phyloP scores from a whole-genome alignment of 2,888 invertebrate species.

The Hetaerina titia region DNA sequence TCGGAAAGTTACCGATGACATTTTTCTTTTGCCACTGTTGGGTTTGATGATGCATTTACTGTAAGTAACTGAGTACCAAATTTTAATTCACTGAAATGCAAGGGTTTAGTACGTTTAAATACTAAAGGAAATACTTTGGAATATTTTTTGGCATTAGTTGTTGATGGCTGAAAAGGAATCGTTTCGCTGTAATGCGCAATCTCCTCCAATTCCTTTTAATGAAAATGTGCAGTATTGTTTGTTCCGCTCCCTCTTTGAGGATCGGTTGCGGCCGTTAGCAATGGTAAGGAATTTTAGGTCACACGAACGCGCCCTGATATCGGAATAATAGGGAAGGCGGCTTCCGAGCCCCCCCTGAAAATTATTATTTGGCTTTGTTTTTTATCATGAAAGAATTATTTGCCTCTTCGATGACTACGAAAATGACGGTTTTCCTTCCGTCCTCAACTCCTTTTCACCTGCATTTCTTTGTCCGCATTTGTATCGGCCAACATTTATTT shows the following conservation, averaged over 20 bases:
- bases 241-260: too few species aligned
- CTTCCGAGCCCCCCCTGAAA: not conserved
- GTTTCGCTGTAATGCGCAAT: not conserved
- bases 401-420: not conserved
- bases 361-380: not conserved
- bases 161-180: too few species aligned
- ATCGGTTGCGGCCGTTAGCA: not conserved
- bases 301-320: not conserved
- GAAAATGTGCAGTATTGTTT: not conserved
- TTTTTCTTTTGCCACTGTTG: too few species aligned
- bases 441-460: not conserved
- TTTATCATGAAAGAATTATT: not conserved
- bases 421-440: not conserved
- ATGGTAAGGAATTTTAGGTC: not conserved
- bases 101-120: too few species aligned
- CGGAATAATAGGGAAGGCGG: not conserved
- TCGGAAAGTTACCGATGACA: too few species aligned
- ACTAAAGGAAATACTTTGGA: too few species aligned
- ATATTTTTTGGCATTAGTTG: too few species aligned
- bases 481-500: not conserved
- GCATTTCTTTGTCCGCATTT: not conserved
- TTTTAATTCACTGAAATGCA: too few species aligned
- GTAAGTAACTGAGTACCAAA: too few species aligned
- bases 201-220: not conserved
- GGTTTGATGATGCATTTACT: too few species aligned